Evolutionary conservation across 2,888 invertebrate species (phyloP).

Genomic region (Anagyrus pseudococci): DNA sequence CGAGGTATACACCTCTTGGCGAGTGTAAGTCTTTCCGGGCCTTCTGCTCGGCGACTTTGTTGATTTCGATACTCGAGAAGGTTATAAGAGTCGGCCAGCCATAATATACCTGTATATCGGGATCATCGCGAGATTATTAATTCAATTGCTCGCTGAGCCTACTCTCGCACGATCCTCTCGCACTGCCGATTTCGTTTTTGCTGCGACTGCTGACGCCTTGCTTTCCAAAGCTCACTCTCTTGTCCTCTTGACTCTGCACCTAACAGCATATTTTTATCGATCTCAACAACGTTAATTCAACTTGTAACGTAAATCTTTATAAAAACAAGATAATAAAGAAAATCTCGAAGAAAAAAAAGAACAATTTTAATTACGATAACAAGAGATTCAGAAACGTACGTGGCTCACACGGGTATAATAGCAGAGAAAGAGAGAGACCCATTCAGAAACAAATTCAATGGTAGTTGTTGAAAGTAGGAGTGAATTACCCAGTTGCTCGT

Average conservation of each 20-base stretch:
- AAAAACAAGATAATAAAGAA: no score
- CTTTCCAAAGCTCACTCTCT: constrained; percentile 25
- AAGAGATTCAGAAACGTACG: no score
- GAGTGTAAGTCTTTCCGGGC: not conserved
- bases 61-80: constrained; percentile 38
- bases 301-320: not conserved
- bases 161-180: not conserved
- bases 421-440: no score
- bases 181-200: constrained; percentile 42
- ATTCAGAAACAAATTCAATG: no score
- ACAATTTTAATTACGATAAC: no score
- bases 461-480: no score
- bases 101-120: constrained; percentile 55
- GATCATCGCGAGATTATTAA: constrained; percentile 53
- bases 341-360: no score
- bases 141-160: constrained; percentile 48
- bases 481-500: no score
- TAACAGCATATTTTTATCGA: not conserved
- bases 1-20: constrained; percentile 1
- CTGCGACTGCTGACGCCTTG: not conserved
- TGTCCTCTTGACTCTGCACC: not conserved
- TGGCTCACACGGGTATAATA: not conserved
- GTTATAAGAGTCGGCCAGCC: constrained; percentile 25
- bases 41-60: not conserved
- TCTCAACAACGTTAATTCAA: not conserved